phyloP scores from a whole-genome alignment of 2,888 invertebrate species.

The Mayetiola destructor region DNA sequence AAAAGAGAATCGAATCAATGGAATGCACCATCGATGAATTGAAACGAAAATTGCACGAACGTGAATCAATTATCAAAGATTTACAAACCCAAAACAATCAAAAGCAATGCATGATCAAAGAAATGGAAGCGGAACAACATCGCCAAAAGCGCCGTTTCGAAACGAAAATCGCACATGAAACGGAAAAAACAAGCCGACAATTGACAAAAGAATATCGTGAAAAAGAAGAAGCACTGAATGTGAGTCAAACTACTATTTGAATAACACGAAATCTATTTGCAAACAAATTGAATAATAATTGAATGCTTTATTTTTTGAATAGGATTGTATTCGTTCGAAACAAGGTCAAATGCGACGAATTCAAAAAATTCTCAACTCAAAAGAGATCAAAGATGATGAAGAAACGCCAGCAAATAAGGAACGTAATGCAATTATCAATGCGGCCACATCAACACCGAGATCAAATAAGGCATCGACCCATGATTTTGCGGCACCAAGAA shows the following conservation, averaged over 20 bases:
- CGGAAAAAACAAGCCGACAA: constrained; percentile 59
- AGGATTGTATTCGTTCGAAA: constrained; percentile 20
- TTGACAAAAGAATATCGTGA: constrained; percentile 45
- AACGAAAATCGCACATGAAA: constrained; percentile 52
- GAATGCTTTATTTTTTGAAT: constrained; percentile 14
- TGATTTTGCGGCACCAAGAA: not conserved
- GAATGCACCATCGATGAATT: constrained; percentile 48
- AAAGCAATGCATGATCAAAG: constrained; percentile 47
- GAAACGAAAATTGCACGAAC: constrained; percentile 46
- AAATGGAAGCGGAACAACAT: constrained; percentile 49
- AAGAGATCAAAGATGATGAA: constrained; percentile 25
- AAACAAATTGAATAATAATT: not conserved
- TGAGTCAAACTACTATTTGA: too few relatives aligned
- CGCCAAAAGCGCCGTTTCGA: constrained; percentile 35
- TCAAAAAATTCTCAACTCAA: constrained; percentile 37
- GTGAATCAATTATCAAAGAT: constrained; percentile 47
- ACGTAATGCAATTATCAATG: constrained; percentile 19
- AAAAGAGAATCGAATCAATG: constrained; percentile 49
- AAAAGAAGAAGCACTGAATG: constrained; percentile 42
- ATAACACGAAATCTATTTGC: too few relatives aligned
- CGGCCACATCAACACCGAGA: constrained; percentile 14
- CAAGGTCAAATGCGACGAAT: not conserved
- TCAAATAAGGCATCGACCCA: not conserved
- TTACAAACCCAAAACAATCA: constrained; percentile 49
- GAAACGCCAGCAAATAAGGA: not conserved